Percentiles rank a stretch among this genome's conserved stretches.
Evolutionary conservation across 2,888 invertebrate species (phyloP).

Genomic region (Caradrina clavipalpis): DNA sequence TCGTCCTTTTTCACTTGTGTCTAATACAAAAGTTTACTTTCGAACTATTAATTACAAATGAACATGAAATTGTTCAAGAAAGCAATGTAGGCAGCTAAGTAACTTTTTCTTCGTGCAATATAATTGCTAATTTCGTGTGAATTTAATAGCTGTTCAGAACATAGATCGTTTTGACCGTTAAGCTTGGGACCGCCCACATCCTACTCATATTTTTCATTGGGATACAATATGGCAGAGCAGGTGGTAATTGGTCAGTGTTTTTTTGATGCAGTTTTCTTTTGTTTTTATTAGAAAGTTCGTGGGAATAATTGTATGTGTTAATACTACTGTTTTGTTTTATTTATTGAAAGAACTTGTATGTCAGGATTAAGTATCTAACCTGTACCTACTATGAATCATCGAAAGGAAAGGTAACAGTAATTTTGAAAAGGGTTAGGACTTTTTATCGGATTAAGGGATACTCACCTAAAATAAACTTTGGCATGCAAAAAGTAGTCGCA

Average conservation of each 20-base stretch:
- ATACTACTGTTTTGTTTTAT: neutral
- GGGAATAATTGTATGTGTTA: slow-evolving; percentile 15
- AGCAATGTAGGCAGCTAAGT: slow-evolving; percentile 13
- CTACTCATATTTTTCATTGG: slow-evolving; percentile 66
- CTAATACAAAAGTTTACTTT: slow-evolving; percentile 8
- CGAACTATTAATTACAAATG: slow-evolving; percentile 32
- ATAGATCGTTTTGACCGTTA: slow-evolving; percentile 74
- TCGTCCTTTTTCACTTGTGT: slow-evolving; percentile 31
- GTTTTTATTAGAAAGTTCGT: slow-evolving; percentile 29
- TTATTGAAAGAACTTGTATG: neutral
- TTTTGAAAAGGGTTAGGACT: neutral
- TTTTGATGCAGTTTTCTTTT: slow-evolving; percentile 34
- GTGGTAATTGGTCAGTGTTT: slow-evolving; percentile 53
- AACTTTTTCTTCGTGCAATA: slow-evolving; percentile 46
- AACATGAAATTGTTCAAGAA: slow-evolving; percentile 43
- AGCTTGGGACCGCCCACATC: slow-evolving; percentile 75
- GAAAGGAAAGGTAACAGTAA: neutral
- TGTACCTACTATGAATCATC: no score
- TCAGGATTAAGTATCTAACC: neutral
- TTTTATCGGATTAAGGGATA: no score
- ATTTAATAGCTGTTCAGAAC: slow-evolving; percentile 59
- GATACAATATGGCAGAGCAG: slow-evolving; percentile 58
- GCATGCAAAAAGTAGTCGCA: no score
- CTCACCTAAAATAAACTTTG: no score
- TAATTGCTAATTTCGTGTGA: slow-evolving; percentile 61